phyloP scores from a whole-genome alignment of 2,797 vertebrate genomes.

The Gymnopithys bicolor region DNA sequence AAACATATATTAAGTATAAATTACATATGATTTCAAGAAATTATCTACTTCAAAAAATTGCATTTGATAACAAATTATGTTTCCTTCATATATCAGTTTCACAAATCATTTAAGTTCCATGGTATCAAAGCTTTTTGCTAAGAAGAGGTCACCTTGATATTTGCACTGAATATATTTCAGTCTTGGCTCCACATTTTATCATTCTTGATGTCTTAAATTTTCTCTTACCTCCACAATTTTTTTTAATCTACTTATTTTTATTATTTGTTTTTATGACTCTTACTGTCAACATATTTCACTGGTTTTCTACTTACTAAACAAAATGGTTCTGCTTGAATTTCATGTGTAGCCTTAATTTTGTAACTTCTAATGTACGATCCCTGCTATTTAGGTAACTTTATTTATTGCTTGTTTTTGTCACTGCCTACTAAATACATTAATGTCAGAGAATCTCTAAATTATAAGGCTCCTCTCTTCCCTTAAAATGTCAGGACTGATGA shows the following conservation, averaged over 20 bases:
- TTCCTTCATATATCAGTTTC: not conserved
- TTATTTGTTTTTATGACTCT: conserved; percentile 61
- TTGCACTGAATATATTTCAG: conserved; percentile 18
- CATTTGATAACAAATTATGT: not conserved
- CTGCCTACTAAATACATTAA: conserved; percentile 28
- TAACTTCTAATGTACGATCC: conserved; percentile 38
- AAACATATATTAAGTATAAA: conserved; percentile 29
- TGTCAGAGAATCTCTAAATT: conserved; percentile 9
- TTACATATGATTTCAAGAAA: not conserved
- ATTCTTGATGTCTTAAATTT: conserved; percentile 22
- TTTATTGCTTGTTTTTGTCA: conserved; percentile 49
- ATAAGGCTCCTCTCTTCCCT: not conserved
- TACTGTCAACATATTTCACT: conserved; percentile 64
- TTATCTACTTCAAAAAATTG: not conserved
- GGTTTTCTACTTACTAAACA: conserved; percentile 56
- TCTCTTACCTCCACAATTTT: conserved; percentile 36
- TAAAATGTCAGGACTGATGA: not conserved
- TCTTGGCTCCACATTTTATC: conserved; percentile 11
- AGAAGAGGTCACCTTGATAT: conserved; percentile 50
- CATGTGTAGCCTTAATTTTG: conserved; percentile 39
- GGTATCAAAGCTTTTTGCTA: not conserved
- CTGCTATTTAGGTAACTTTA: conserved; percentile 15
- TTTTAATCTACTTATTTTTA: conserved; percentile 63
- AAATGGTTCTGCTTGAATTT: conserved; percentile 33
- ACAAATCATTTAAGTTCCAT: not conserved